Percentiles rank a stretch among this genome's conserved stretches.
These are phyloP conservation scores for Diarsia mendica DNA, from an alignment of 2,888 invertebrate species.

Conservation along the genomic window DNA sequence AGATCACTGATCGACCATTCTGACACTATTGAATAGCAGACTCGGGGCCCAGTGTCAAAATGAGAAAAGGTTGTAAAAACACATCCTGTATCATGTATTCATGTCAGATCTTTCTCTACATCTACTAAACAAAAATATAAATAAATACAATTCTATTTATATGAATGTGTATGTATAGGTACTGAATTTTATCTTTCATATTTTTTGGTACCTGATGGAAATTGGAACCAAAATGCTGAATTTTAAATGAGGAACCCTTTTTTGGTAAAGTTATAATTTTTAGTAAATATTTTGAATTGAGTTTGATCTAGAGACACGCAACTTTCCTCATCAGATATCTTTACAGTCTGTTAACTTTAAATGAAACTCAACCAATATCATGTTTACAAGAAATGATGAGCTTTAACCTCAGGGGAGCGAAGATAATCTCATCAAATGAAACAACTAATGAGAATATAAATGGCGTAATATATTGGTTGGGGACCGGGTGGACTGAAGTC, in stretches of 20 bases:
- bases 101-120: not conserved
- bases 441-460: constrained; percentile 88
- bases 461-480: constrained; percentile 87
- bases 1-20: too few relatives aligned
- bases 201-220: too few relatives aligned
- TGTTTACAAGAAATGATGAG: constrained; percentile 84
- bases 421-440: constrained; percentile 87
- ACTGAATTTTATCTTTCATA: too few relatives aligned
- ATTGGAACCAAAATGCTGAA: not conserved
- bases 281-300: not conserved
- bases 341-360: constrained; percentile 78
- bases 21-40: too few relatives aligned
- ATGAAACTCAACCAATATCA: constrained; percentile 76
- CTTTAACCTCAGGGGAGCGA: constrained; percentile 80
- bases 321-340: constrained; percentile 66
- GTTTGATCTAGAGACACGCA: constrained; percentile 23
- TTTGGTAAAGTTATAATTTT: not conserved
- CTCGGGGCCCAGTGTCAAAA: too few relatives aligned
- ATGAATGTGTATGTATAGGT: too few relatives aligned
- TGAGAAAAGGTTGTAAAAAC: not conserved
- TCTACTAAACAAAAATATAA: not conserved
- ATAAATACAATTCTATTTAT: too few relatives aligned
- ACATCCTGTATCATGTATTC: not conserved
- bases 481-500: constrained; percentile 75
- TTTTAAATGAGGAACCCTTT: not conserved